Percentiles rank a stretch among this genome's conserved stretches.
Conservation (phyloP, 2,797 vertebrate species). For the Pterois miles region DNA sequence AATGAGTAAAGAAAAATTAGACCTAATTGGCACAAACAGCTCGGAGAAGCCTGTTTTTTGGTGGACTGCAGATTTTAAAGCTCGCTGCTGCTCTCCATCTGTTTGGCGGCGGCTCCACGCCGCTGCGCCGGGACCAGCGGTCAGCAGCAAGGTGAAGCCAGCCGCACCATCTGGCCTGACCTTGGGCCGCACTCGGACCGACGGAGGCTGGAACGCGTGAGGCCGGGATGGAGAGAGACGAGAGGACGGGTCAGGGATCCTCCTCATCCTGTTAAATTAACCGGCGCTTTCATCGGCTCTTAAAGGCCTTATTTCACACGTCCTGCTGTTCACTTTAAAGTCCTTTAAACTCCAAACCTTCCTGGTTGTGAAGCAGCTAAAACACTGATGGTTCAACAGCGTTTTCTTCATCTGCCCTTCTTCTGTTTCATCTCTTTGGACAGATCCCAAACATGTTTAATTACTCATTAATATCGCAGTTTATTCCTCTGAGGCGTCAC, state of each 20-base stretch:
- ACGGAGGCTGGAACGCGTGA: slow-evolving; percentile 22
- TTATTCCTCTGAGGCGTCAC: not conserved
- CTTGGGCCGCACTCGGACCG: slow-evolving; percentile 65
- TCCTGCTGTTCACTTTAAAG: not conserved
- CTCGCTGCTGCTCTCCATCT: slow-evolving; percentile 77
- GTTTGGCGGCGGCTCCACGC: slow-evolving; percentile 71
- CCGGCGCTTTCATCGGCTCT: not conserved
- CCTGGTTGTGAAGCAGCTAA: too few species aligned
- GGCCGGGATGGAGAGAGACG: slow-evolving; percentile 27
- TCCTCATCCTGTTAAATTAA: not conserved
- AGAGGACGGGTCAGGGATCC: not conserved
- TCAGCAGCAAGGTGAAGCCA: slow-evolving; percentile 81
- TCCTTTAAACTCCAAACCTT: too few species aligned
- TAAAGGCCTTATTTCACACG: not conserved
- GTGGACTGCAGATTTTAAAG: slow-evolving; percentile 62
- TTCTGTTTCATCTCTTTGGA: not conserved
- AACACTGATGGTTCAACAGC: too few species aligned
- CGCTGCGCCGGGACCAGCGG: slow-evolving; percentile 71
- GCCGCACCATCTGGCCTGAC: slow-evolving; percentile 80
- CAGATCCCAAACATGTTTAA: not conserved
- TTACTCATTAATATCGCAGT: not conserved
- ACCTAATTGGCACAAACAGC: slow-evolving; percentile 69
- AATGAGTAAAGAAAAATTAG: slow-evolving; percentile 30
- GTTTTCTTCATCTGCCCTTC: too few species aligned
- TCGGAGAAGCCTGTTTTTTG: slow-evolving; percentile 41